phyloP scores from a whole-genome alignment of 2,113 vertebrate genomes.

The Bungarus multicinctus region DNA sequence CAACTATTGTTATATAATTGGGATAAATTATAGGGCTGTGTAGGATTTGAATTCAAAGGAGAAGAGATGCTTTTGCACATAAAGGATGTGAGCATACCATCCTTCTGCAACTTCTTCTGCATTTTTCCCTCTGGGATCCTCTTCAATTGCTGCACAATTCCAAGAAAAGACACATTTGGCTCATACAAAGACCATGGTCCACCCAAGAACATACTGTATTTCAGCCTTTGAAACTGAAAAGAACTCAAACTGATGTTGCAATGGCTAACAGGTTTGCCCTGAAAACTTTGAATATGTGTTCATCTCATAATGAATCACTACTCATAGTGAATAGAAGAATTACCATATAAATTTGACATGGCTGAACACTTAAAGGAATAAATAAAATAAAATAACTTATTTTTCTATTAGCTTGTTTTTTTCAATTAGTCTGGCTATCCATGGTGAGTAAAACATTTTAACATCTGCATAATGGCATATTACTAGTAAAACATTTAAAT shows the following conservation, averaged over 20 bases:
- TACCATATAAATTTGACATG: neutral
- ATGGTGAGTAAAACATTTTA: neutral
- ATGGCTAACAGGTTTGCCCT: neutral
- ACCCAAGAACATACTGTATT: neutral
- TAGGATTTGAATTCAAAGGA: neutral
- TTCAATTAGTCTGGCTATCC: rapidly evolving
- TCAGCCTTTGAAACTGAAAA: neutral
- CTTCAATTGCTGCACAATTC: neutral
- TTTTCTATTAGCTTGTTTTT: neutral
- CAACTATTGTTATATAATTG: neutral
- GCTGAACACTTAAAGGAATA: neutral
- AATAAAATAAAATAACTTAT: neutral
- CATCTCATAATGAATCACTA: neutral
- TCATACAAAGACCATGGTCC: neutral
- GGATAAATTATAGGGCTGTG: neutral
- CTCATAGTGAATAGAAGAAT: neutral
- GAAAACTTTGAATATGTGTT: neutral
- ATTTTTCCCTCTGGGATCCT: neutral
- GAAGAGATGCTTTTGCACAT: neutral
- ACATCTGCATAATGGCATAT: neutral
- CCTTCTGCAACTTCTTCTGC: neutral
- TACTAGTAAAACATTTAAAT: neutral
- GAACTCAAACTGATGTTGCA: neutral
- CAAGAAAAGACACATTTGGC: neutral
- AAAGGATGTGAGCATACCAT: neutral